Percentiles rank a stretch among this genome's conserved stretches.
Conservation (phyloP, 2,888 invertebrate genomes). For the Cecidostiba fungosa region DNA sequence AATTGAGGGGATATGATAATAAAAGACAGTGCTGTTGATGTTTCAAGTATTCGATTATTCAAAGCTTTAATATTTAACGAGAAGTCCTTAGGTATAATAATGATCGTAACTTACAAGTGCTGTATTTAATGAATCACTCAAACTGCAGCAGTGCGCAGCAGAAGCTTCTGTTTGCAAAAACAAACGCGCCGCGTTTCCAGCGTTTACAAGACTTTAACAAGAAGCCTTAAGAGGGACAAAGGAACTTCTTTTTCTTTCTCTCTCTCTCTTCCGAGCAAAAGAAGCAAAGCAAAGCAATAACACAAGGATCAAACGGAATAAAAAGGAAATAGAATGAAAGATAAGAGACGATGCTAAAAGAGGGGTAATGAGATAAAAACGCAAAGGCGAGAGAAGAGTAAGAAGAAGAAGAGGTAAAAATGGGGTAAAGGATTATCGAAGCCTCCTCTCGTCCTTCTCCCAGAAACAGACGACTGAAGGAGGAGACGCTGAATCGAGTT, state of each 20-base stretch:
- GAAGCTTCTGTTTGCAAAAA: not conserved
- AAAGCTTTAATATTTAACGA: no score
- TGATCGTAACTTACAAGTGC: not conserved
- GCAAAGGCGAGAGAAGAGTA: not conserved
- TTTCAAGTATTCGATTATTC: no score
- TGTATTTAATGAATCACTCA: not conserved
- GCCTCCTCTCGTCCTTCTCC: not conserved
- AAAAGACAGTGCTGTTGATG: no score
- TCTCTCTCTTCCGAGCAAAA: not conserved
- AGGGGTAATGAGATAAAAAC: conserved; percentile 54
- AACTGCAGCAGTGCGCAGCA: no score
- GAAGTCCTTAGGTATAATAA: not conserved
- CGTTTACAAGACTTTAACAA: conserved; percentile 12
- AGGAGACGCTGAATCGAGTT: conserved; percentile 28
- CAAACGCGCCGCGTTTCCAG: not conserved
- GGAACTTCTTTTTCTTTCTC: not conserved
- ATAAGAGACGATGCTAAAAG: conserved; percentile 24
- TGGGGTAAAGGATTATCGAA: conserved; percentile 56
- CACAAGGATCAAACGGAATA: not conserved
- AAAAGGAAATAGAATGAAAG: conserved; percentile 4
- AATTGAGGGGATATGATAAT: not conserved
- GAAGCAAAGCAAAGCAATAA: conserved; percentile 9
- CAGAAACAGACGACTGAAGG: conserved; percentile 11
- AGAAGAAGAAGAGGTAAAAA: conserved; percentile 37
- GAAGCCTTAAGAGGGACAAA: not conserved